phyloP scores from a whole-genome alignment of 2,113 vertebrate species.

The Pagrus major region DNA sequence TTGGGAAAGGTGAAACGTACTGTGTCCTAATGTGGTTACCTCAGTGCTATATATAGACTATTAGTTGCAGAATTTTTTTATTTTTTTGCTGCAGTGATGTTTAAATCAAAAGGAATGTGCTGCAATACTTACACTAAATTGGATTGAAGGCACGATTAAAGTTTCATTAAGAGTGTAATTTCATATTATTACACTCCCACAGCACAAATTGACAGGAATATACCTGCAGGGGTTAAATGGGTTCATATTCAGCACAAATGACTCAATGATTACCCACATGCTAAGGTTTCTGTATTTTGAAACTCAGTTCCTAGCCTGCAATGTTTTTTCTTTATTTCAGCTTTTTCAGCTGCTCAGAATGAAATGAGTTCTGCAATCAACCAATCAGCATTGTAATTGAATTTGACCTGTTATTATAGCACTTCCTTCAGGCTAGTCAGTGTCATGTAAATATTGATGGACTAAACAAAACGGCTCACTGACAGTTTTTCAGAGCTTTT shows the following conservation, averaged over 20 bases:
- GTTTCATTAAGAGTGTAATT: slow-evolving; percentile 28
- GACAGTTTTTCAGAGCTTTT: background rate
- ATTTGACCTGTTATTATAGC: slow-evolving; percentile 13
- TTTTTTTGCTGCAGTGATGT: background rate
- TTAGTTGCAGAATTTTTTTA: slow-evolving; percentile 28
- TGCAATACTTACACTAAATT: slow-evolving; percentile 15
- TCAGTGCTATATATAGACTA: slow-evolving; percentile 46
- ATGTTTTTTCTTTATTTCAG: background rate
- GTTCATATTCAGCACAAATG: slow-evolving; percentile 47
- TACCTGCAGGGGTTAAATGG: slow-evolving; percentile 48
- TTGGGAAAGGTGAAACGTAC: slow-evolving; percentile 67
- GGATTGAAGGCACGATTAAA: slow-evolving; percentile 11
- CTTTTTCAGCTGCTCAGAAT: slow-evolving; percentile 15
- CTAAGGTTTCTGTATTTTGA: slow-evolving; percentile 41
- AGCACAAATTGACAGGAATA: slow-evolving; percentile 34
- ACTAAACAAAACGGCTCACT: background rate
- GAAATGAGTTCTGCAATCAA: slow-evolving; percentile 3
- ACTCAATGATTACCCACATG: slow-evolving; percentile 43
- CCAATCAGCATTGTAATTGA: slow-evolving; percentile 1
- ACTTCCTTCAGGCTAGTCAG: background rate
- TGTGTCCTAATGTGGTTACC: slow-evolving; percentile 36
- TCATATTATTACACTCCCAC: slow-evolving; percentile 23
- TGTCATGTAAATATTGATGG: slow-evolving; percentile 4
- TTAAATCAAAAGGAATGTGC: slow-evolving; percentile 25
- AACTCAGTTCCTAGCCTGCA: slow-evolving; percentile 1